Evolutionary conservation across 1,140 invertebrate genomes (phyloP).

Genomic region (Semibalanus balanoides): DNA sequence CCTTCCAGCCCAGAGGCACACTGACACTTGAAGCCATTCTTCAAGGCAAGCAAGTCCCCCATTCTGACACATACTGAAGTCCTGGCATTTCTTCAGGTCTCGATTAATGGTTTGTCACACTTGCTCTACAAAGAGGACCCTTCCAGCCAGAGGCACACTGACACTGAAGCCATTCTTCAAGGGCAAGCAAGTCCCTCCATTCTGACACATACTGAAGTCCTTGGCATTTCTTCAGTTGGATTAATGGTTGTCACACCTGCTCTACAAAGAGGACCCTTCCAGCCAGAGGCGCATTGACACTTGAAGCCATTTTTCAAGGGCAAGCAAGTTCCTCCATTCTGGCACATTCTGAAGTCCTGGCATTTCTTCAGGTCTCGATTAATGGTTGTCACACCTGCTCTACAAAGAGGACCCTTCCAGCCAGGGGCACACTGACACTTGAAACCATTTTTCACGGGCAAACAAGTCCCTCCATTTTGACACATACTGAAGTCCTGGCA

Average conservation of each 20-base stretch:
- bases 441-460: neutral
- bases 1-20: neutral
- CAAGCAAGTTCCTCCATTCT: neutral
- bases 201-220: neutral
- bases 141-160: neutral
- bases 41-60: neutral
- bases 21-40: neutral
- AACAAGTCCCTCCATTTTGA: neutral
- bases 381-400: too few species aligned
- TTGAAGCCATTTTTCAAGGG: neutral
- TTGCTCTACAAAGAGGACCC: neutral
- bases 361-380: neutral
- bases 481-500: neutral
- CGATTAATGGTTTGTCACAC: neutral
- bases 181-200: neutral
- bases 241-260: neutral
- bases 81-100: neutral
- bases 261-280: neutral
- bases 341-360: neutral
- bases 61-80: neutral
- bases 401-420: neutral
- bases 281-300: neutral
- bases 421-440: neutral
- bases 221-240: neutral
- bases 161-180: neutral